These are phyloP conservation scores for Alethe diademata DNA, from an alignment of 2,113 vertebrate species.

Conservation along the genomic window DNA sequence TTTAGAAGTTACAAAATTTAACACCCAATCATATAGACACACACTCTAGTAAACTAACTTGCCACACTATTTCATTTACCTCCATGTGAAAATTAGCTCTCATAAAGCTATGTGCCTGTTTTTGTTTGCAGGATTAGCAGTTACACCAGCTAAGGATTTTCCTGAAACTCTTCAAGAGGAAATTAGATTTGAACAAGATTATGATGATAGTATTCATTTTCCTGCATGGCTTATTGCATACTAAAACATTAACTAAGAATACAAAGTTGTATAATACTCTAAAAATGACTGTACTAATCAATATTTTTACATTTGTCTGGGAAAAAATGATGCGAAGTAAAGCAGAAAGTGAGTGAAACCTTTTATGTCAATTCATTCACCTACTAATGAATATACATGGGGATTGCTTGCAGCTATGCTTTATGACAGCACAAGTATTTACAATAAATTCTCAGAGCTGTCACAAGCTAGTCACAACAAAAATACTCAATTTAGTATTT, in stretches of 20 bases:
- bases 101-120: neutral
- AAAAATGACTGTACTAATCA: neutral
- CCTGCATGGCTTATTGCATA: neutral
- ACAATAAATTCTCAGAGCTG: neutral
- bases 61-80: neutral
- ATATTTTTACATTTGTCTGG: slow-evolving; percentile 4
- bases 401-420: neutral
- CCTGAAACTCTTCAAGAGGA: neutral
- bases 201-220: neutral
- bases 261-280: neutral
- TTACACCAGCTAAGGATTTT: neutral
- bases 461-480: neutral
- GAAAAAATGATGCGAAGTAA: neutral
- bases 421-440: neutral
- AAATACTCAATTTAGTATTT: neutral
- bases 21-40: neutral
- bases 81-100: neutral
- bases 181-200: slow-evolving; percentile 4
- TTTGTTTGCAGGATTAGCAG: neutral
- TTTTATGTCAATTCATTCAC: neutral
- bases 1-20: neutral
- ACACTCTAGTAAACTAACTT: neutral
- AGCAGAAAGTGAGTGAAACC: neutral
- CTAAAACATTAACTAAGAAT: neutral
- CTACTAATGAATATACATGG: neutral